Conservation (phyloP, 2,113 vertebrate species). For the Narcine bancroftii region DNA sequence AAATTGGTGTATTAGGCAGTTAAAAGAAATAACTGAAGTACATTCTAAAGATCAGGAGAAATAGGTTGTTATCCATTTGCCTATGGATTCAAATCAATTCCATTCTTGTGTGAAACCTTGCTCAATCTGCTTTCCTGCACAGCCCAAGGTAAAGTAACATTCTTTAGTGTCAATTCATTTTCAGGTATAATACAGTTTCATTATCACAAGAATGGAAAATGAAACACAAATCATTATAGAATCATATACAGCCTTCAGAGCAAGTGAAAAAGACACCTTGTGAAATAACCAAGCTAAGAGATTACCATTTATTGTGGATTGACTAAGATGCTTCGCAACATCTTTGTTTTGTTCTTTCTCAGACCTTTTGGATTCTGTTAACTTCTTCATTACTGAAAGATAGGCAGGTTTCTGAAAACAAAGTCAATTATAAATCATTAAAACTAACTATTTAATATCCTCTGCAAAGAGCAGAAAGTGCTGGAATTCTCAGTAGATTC, state of each 20-base stretch:
- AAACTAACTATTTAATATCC: not conserved
- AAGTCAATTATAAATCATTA: not conserved
- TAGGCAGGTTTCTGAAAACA: not conserved
- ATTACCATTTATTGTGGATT: not conserved
- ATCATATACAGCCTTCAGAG: too few species aligned
- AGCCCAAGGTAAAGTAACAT: not conserved
- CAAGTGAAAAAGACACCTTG: not conserved
- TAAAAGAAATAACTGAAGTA: not conserved
- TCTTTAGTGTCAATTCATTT: not conserved
- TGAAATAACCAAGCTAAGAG: not conserved
- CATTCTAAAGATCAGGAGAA: not conserved
- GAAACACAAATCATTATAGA: not conserved
- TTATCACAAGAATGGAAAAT: not conserved
- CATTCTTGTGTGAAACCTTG: not conserved
- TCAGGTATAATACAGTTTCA: not conserved
- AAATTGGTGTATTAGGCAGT: not conserved
- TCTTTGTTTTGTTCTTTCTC: not conserved
- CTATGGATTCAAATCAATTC: constrained; percentile 19
- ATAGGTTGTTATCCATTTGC: not conserved
- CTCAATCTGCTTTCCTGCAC: not conserved
- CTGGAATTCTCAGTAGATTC: too few species aligned
- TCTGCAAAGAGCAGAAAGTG: too few species aligned
- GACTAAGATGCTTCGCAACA: not conserved
- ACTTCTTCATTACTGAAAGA: not conserved
- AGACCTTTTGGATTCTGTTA: constrained; percentile 10